A percentile compares a stretch with the other conserved stretches of the same genome.
phyloP scores from a whole-genome alignment of 2,888 invertebrate species.

The Agonopterix heracliana region DNA sequence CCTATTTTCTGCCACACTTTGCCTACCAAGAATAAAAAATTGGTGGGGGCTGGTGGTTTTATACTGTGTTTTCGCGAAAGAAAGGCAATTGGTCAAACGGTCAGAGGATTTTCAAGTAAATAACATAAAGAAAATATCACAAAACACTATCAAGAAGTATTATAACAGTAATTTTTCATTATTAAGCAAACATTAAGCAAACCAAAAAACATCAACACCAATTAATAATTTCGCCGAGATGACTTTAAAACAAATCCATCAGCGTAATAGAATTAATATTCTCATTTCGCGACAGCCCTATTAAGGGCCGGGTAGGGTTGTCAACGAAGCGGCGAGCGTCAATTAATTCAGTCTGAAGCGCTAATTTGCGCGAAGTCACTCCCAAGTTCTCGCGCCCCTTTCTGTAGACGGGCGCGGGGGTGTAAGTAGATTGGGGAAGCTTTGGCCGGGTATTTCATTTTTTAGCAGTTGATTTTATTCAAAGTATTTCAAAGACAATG shows the following conservation, averaged over 20 bases:
- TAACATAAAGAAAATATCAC: too few species aligned
- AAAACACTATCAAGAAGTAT: too few species aligned
- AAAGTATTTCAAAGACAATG: too few species aligned
- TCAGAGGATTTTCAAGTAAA: too few species aligned
- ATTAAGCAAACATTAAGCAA: too few species aligned
- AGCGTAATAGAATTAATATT: neutral
- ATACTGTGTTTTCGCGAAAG: too few species aligned
- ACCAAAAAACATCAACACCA: neutral
- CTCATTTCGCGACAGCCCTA: conserved; percentile 8
- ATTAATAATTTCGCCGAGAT: neutral
- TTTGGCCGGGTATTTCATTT: neutral
- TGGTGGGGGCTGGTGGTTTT: too few species aligned
- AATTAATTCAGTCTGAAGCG: conserved; percentile 65
- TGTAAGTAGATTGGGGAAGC: conserved; percentile 3
- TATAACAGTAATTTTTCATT: too few species aligned
- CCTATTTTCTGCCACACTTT: too few species aligned
- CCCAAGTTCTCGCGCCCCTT: conserved; percentile 11
- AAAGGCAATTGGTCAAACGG: too few species aligned
- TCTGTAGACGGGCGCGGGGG: conserved; percentile 23
- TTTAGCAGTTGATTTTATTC: too few species aligned
- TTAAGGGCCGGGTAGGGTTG: neutral
- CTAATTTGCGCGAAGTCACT: conserved; percentile 55
- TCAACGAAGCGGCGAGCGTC: conserved; percentile 48
- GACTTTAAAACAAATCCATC: conserved; percentile 1
- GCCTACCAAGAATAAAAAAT: too few species aligned